phyloP scores from a whole-genome alignment of 2,888 invertebrate genomes.

The Pachycephus smyrnensis region DNA sequence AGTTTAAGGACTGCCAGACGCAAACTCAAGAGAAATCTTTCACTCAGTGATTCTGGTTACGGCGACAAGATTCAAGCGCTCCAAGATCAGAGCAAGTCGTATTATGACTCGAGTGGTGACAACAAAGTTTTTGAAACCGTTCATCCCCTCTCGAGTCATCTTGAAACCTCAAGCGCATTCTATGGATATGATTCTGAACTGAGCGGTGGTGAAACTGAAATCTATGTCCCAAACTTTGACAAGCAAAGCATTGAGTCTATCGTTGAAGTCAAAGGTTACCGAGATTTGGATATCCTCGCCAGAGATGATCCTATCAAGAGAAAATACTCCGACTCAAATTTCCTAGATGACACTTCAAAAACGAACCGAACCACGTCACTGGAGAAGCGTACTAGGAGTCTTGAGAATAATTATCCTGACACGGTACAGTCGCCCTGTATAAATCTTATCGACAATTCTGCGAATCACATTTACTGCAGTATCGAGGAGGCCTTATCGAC shows the following conservation, averaged over 20 bases:
- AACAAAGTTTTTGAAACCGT: slow-evolving; percentile 36
- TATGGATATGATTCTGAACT: slow-evolving; percentile 71
- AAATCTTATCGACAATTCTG: slow-evolving; percentile 34
- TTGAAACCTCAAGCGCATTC: slow-evolving; percentile 55
- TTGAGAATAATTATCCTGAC: not conserved
- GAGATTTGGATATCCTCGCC: slow-evolving; percentile 21
- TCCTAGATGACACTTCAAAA: slow-evolving; percentile 38
- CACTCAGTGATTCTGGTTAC: slow-evolving; percentile 59
- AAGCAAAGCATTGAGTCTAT: slow-evolving; percentile 29
- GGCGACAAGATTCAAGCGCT: slow-evolving; percentile 62
- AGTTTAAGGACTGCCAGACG: slow-evolving; percentile 61
- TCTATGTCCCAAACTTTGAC: slow-evolving; percentile 67
- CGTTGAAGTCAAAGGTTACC: not conserved
- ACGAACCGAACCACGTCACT: slow-evolving; percentile 35
- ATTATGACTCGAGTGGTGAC: slow-evolving; percentile 61
- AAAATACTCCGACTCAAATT: slow-evolving; percentile 48
- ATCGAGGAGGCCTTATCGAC: slow-evolving; percentile 71
- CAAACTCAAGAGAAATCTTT: slow-evolving; percentile 61
- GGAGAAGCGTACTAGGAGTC: slow-evolving; percentile 35
- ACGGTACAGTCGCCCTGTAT: slow-evolving; percentile 32
- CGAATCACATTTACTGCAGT: slow-evolving; percentile 66
- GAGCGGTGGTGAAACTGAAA: slow-evolving; percentile 70
- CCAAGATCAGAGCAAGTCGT: slow-evolving; percentile 61
- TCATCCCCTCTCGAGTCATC: slow-evolving; percentile 16
- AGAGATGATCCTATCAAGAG: slow-evolving; percentile 44